These are phyloP conservation scores for Trachymyrmex septentrionalis DNA, from an alignment of 1,140 invertebrate genomes.

Conservation along the genomic window DNA sequence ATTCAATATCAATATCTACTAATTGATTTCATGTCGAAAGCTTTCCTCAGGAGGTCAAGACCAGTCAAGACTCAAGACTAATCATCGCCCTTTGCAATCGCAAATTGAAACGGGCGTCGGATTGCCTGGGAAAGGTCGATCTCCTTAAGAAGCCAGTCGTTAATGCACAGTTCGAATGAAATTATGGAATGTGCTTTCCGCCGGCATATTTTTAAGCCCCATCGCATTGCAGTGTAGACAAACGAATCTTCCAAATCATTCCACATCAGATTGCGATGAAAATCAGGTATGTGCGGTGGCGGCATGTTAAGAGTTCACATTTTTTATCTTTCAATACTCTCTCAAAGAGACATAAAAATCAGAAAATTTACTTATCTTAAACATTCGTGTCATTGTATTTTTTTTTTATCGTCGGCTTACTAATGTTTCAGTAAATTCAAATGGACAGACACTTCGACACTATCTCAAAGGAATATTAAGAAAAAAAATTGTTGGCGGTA, in stretches of 20 bases:
- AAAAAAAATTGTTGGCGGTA: neutral
- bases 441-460: neutral
- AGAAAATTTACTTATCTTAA: neutral
- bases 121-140: constrained; percentile 58
- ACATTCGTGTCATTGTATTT: neutral
- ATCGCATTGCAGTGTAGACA: neutral
- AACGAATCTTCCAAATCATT: neutral
- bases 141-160: constrained; percentile 42
- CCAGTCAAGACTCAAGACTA: constrained; percentile 39
- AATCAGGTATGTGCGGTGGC: neutral
- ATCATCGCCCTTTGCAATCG: constrained; percentile 54
- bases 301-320: neutral
- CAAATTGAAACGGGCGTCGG: constrained; percentile 51
- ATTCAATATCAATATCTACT: constrained; percentile 36
- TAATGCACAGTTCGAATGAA: constrained; percentile 50
- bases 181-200: constrained; percentile 47
- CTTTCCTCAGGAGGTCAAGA: constrained; percentile 35
- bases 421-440: neutral
- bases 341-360: neutral
- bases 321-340: neutral
- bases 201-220: neutral
- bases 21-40: constrained; percentile 26
- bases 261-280: neutral
- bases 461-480: neutral
- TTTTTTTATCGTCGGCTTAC: neutral